Percentiles rank a stretch among this genome's conserved stretches.
These are phyloP conservation scores for Baryphthengus martii DNA, from an alignment of 2,113 vertebrate species.

Conservation along the genomic window DNA sequence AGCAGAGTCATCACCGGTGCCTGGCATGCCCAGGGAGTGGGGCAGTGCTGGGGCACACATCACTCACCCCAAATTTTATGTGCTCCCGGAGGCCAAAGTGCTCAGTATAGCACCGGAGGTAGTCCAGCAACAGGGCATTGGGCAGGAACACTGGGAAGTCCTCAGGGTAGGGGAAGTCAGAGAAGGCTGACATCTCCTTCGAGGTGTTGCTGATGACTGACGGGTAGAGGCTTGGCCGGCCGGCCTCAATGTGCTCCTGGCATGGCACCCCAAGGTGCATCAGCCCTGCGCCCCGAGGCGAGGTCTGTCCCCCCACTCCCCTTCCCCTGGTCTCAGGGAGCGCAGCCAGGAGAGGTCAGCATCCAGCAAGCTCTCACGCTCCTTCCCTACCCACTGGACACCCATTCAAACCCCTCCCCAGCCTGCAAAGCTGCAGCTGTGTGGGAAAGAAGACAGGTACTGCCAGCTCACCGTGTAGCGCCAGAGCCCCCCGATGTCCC, in stretches of 20 bases:
- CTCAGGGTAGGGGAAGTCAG: conserved; percentile 84
- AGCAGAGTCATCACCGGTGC: accelerated
- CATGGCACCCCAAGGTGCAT: accelerated
- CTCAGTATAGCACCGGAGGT: conserved; percentile 76
- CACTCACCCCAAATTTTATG: conserved; percentile 80
- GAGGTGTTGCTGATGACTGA: conserved; percentile 84
- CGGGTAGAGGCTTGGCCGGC: conserved; percentile 76
- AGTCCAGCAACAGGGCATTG: conserved; percentile 78
- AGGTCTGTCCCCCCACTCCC: accelerated
- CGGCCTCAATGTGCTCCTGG: conserved; percentile 77
- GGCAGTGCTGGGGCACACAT: accelerated
- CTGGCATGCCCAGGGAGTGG: accelerated
- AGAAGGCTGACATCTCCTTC: conserved; percentile 90
- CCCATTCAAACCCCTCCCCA: accelerated
- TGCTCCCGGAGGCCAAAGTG: conserved; percentile 76
- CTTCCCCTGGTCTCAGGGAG: neutral
- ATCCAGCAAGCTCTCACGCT: neutral
- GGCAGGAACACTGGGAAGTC: conserved; percentile 85
- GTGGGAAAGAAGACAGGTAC: accelerated
- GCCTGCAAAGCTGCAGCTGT: neutral
- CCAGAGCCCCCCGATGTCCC: conserved; percentile 83
- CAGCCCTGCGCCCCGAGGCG: accelerated
- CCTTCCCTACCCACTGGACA: accelerated
- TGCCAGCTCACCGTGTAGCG: conserved; percentile 71
- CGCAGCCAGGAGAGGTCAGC: neutral